A percentile compares a stretch with the other conserved stretches of the same genome.
Conservation (phyloP, 64 coral and sea anemone species). For the Stylophora pistillata region DNA sequence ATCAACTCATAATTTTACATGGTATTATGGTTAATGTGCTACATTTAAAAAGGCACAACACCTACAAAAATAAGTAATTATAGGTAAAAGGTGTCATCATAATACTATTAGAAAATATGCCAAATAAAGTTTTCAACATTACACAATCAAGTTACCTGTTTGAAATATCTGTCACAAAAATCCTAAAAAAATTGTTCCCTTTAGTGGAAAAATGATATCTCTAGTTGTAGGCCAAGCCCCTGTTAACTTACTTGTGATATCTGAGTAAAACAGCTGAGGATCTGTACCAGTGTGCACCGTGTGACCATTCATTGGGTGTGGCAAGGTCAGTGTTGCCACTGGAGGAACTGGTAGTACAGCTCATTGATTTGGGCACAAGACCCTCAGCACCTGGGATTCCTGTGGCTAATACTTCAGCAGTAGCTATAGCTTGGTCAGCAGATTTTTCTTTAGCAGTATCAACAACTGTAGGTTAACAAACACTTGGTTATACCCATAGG, state of each 20-base stretch:
- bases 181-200: no score
- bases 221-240: neutral
- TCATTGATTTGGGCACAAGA: slow-evolving; percentile 5
- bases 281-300: slow-evolving; percentile 96
- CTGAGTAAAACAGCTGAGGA: slow-evolving; percentile 82
- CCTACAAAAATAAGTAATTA: no score
- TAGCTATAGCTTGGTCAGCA: neutral
- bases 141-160: no score
- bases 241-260: slow-evolving; percentile 83
- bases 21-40: no score
- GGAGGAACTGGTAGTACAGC: neutral
- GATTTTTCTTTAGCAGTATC: neutral
- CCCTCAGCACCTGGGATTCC: neutral
- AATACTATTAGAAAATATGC: no score
- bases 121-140: no score
- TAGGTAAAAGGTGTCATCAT: no score
- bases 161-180: no score
- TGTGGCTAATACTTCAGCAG: neutral
- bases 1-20: no score
- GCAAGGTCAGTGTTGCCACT: neutral
- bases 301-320: slow-evolving; percentile 56
- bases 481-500: no score
- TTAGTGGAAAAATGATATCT: no score
- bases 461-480: neutral
- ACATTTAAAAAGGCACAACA: no score